phyloP scores from a whole-genome alignment of 2,113 vertebrate genomes.

The Carlito syrichta region DNA sequence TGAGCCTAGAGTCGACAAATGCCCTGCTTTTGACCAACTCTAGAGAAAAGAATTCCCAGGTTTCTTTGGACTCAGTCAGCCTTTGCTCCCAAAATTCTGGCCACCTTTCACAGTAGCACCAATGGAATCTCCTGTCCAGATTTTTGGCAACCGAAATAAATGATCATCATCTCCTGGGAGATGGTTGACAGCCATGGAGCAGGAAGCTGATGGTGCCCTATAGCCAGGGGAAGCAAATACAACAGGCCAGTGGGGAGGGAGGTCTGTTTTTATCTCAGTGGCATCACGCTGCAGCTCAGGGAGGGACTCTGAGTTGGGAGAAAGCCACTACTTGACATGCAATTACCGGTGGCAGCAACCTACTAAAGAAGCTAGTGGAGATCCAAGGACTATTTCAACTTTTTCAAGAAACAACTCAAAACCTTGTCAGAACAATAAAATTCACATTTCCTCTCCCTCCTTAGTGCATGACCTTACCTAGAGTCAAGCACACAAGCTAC shows the following conservation, averaged over 20 bases:
- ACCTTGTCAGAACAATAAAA: background rate
- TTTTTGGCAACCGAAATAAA: background rate
- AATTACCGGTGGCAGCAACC: background rate
- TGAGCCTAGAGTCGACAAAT: background rate
- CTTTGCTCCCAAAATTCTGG: background rate
- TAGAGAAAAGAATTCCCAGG: background rate
- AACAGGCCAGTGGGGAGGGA: background rate
- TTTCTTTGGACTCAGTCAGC: background rate
- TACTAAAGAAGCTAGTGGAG: background rate
- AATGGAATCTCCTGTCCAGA: background rate
- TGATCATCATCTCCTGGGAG: background rate
- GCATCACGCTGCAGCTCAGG: background rate
- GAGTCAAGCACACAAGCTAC: background rate
- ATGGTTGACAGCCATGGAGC: background rate
- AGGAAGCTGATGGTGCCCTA: background rate
- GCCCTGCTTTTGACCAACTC: background rate
- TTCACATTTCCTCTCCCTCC: background rate
- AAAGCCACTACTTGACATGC: background rate
- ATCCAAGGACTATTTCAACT: background rate
- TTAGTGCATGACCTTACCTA: background rate
- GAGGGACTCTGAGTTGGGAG: background rate
- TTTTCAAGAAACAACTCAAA: conserved; percentile 7
- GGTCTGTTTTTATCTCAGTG: background rate
- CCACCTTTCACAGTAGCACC: background rate
- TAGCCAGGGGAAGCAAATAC: background rate